Evolutionary conservation across 1,140 invertebrate species (phyloP), one percentile per base, ranked within the genome.

Genomic region (Aphis craccivora): DNA sequence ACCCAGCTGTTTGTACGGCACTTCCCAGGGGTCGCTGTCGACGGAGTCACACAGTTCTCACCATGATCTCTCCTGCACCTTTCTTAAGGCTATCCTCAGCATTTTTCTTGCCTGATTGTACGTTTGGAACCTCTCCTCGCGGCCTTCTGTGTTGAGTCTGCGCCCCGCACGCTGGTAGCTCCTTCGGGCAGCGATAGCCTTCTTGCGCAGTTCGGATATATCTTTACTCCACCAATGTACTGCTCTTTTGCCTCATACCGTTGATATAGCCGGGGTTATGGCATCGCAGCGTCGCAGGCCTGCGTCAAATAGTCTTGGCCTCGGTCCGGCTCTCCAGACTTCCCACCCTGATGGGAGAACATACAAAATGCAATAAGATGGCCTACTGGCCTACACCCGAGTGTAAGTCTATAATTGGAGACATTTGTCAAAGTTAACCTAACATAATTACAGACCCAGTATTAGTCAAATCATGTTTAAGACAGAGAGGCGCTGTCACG

Each of bases 1-100:
- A 4, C 86, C 48, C 5, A 88, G 30, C 45, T 22, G 48, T 25
- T 88, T 40, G 23, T 86, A 93, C 3, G 81, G 81, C 0, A 25
- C n/a, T 2, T 86, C 93, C 84, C 93, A 93, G 18, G 55, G 48
- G 86, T 93, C 93, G 14, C 35, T 60, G 4, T 93, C 93, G 1
- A 93, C 48, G 8, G 35, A n/a, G 8, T 55, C 81, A 40, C 84
- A 93, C 5, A 93, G 30, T 2, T 40, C 2, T 11, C 53, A 7
- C 93, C 93, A 93, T 3, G 48, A 37, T 1, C 9, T 11, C 43
- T 93, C 86, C 40, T 93, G 81, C 3, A 43, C 86, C 18, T 30
- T 48, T 7, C 43, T 23, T 48, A 88, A 51, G 6, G 86, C 45
- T 2, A 51, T 22, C 30, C 48, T 88, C 9, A 88, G 45, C 43